Evolutionary conservation across 1,140 invertebrate species (phyloP).

Genomic region (Bombus confusus): DNA sequence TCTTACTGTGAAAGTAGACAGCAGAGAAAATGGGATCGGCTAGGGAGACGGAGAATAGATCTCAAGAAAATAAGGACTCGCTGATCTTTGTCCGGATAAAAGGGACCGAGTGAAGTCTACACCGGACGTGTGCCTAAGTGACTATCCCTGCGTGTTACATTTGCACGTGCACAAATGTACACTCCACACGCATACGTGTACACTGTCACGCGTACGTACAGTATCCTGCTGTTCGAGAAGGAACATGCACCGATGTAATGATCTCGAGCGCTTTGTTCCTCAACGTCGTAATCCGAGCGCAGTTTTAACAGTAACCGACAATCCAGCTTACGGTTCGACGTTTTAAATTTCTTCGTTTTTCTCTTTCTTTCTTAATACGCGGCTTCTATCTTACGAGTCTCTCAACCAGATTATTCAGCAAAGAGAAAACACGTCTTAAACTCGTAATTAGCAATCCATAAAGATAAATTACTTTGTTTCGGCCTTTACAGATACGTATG

Average conservation of each 20-base stretch:
- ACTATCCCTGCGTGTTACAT: too few species aligned
- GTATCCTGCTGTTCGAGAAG: conserved; percentile 12
- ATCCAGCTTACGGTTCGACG: neutral
- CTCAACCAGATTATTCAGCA: neutral
- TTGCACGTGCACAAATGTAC: too few species aligned
- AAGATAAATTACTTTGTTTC: too few species aligned
- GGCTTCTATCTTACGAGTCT: neutral
- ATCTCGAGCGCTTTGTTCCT: conserved; percentile 29
- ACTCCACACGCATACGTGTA: too few species aligned
- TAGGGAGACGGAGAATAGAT: conserved; percentile 1
- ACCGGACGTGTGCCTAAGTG: too few species aligned
- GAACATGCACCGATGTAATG: conserved; percentile 22
- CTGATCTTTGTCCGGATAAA: conserved; percentile 36
- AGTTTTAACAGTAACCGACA: neutral
- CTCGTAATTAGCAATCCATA: too few species aligned
- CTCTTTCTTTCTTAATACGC: neutral
- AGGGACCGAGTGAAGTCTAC: neutral
- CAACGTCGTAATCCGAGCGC: neutral
- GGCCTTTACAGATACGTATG: too few species aligned
- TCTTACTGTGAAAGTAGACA: conserved; percentile 24
- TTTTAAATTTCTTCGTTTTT: neutral
- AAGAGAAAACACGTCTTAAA: too few species aligned
- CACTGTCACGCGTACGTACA: neutral
- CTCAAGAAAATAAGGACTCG: conserved; percentile 42
- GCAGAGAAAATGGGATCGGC: conserved; percentile 31